Evolutionary conservation across 2,888 invertebrate species (phyloP).

Genomic region (Mylabris sibirica): DNA sequence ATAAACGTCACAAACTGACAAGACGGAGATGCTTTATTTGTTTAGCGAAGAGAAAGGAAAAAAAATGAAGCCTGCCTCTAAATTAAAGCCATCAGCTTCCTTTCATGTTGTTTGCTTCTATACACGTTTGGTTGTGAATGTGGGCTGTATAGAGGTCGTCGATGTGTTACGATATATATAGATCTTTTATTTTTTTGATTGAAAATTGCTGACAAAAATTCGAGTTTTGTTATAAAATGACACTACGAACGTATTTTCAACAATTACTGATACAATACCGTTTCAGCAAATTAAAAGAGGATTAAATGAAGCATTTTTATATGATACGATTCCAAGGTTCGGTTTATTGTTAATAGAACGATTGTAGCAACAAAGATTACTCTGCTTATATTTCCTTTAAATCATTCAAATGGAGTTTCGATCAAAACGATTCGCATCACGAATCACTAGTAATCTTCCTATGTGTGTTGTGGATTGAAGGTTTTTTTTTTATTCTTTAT

Average conservation of each 20-base stretch:
- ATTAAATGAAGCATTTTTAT: too few relatives aligned
- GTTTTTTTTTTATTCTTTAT: neutral
- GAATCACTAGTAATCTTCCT: conserved; percentile 25
- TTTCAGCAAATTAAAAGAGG: neutral
- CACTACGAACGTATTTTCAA: neutral
- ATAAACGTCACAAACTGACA: conserved; percentile 40
- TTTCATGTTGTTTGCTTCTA: conserved; percentile 16
- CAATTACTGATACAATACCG: neutral
- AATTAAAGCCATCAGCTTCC: conserved; percentile 25
- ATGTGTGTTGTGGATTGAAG: neutral
- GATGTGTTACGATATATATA: conserved; percentile 11
- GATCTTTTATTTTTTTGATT: conserved; percentile 10
- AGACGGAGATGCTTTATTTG: conserved; percentile 36
- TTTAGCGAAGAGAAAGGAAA: conserved; percentile 26
- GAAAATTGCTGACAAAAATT: conserved; percentile 14
- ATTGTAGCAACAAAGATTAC: conserved; percentile 32
- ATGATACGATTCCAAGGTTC: conserved; percentile 17
- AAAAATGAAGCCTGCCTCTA: conserved; percentile 30
- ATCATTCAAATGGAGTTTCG: conserved; percentile 29
- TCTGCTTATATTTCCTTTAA: conserved; percentile 31
- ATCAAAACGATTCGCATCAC: conserved; percentile 21
- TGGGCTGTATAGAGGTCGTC: neutral
- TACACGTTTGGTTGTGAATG: neutral
- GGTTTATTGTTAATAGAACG: conserved; percentile 42
- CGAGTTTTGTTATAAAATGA: neutral